Conservation (phyloP, 1,140 invertebrate genomes). For the Thaumatotibia leucotreta region DNA sequence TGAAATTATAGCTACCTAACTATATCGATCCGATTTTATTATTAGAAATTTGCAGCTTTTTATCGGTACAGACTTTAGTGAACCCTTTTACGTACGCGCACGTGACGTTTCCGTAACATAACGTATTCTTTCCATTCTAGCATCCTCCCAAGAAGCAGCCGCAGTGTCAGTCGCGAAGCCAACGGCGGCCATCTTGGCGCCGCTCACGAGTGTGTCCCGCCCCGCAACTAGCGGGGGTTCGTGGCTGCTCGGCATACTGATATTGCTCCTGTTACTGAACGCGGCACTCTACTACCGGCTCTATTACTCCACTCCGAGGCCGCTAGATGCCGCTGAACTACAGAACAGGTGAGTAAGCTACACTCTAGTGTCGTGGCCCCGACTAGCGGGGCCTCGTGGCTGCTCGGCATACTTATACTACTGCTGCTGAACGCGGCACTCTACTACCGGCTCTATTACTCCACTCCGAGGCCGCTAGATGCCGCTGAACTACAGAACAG, state of each 20-base stretch:
- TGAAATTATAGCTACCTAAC: too few relatives aligned
- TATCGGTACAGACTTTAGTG: too few relatives aligned
- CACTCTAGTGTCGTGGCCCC: too few relatives aligned
- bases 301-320: constrained; percentile 80
- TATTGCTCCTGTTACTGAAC: constrained; percentile 85
- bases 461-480: too few relatives aligned
- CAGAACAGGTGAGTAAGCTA: constrained; percentile 73
- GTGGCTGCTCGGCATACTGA: constrained; percentile 77
- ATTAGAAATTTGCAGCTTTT: too few relatives aligned
- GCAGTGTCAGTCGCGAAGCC: constrained; percentile 78
- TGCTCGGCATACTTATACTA: too few relatives aligned
- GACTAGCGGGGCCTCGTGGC: too few relatives aligned
- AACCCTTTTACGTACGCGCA: too few relatives aligned
- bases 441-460: too few relatives aligned
- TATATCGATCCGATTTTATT: too few relatives aligned
- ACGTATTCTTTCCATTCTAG: neutral
- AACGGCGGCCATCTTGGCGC: constrained; percentile 70
- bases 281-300: constrained; percentile 88
- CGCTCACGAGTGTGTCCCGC: neutral
- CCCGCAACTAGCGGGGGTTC: constrained; percentile 27
- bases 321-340: constrained; percentile 77
- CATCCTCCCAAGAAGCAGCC: constrained; percentile 59
- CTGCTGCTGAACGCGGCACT: too few relatives aligned
- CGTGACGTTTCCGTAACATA: neutral
- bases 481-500: too few relatives aligned